Evolutionary conservation across 2,888 invertebrate species (phyloP), one percentile per base, ranked within the genome.

Genomic region (Argyresthia albistria): DNA sequence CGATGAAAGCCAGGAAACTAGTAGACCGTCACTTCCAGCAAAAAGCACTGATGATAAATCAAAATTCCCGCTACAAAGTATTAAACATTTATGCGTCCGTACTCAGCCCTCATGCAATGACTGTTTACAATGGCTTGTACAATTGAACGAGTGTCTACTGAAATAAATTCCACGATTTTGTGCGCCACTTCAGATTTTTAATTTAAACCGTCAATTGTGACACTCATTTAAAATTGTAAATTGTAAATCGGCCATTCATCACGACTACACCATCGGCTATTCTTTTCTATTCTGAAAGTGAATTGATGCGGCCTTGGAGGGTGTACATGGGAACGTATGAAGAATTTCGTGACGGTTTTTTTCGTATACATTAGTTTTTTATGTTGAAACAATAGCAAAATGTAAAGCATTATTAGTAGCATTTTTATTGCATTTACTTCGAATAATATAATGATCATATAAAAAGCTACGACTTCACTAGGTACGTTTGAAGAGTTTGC

Each of bases 211-310:
- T 59, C 69, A 71, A 76, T 73, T 67, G 71, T 65, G 61, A 61
- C 60, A 61, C 67, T 66, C 65, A 70, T 77, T 75, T 77, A 61
- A 76, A 79, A 80, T 78, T 78, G 60, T 71, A 77, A 78, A 66
- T 65, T 62, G 63, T 64, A 64, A 62, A 70, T 68, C 63, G 61
- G 56, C 61, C 65, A 73, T 78, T 76, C 64, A 72, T 74, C 71
- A 70, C 66, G 63, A 50, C 25, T 6, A 6, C 6, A 2, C 15
- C 53, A 60, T 61, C 59, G 58, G 48, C 58, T 56, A 60, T 61
- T 56, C 54, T 55, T 57, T 55, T 55, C 54, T 57, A 57, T 43
- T 51, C 43, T 43, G 42, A 55, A 53, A 39, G 46, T 49, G 53
- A 51, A 53, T 50, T 55, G 54, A 50, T 54, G 52, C 46, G 56